Base-by-base conservation (phyloP, 2,113 vertebrate genomes). In the Gadus chalcogrammus region DNA sequence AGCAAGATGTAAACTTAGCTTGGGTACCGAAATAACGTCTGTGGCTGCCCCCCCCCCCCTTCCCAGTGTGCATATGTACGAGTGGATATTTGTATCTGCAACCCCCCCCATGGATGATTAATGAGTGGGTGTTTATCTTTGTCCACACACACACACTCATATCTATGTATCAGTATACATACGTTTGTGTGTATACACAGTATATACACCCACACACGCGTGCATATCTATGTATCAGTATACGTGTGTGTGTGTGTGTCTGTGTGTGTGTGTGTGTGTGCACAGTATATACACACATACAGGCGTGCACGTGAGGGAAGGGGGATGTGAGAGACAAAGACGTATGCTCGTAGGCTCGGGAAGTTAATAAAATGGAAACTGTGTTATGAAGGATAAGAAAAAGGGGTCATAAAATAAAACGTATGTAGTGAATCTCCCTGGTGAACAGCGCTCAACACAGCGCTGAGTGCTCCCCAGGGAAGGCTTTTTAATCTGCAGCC, bases 361-460 rank as follows among this genome's bases (percentile, higher is more conserved):
- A 87, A 87, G 88, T 89, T 91, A 90, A 91, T 91, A 89, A 89
- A 91, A 89, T 77, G 85, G 79, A 90, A 88, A 87, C 85, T 83
- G 73, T 88, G 83, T 89, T 90, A 86, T 91, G 87, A 91, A 91
- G 88, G 90, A 91, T 90, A 91, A 89, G 87, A 83, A 88, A 90
- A 80, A 9, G 84, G 81, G 76, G 86, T 48, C 80, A 82, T 91
- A 89, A 90, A 90, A 89, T 84, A 88, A 79, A 90, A 89, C 85
- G 83, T 88, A 83, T 89, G 88, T 89, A 84, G 88, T 88, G 88
- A 88, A 86, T 87, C 85, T 89, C 85, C 79, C 84, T 76, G 79
- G 87, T 73, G 78, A 87, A 83, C 71, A 61, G 66, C 69, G 77
- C 74, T 80, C 84, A 88, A 87, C 85, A 88, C 85, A 84, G 84